Base-by-base conservation (phyloP, 2,888 invertebrate species). In the Geotrupes spiniger region DNA sequence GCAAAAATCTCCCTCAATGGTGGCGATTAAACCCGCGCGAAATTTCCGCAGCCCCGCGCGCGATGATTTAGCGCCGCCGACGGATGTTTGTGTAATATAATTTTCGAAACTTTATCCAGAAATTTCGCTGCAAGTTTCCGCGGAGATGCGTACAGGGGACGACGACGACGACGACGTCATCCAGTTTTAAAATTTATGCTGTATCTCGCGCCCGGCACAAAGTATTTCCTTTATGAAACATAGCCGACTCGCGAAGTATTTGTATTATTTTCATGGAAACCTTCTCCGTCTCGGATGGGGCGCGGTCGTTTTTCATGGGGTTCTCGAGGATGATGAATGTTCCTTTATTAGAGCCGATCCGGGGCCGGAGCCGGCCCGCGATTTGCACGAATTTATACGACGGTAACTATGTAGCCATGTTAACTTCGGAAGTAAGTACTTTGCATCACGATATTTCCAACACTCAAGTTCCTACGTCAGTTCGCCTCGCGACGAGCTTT, bases 181-280 rank as follows among this genome's bases (percentile, higher is more conserved):
- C 17, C 43, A 43, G 26, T 40, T 40, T 40, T 40, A 40, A 26
- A 43, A 43, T 43, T 43, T 43, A 43, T 49, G 36, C 21, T 33
- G 37, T 42, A 26, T 44, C 26, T 26, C 29, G 43, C 26, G 29
- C 41, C 15, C 14, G 33, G 21, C 21, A 21, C 33, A 15, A 58
- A 54, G 55, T 56, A 58, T 56, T 56, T 56, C 57, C 55, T 56
- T 58, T 58, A 50, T 46, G 49, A 49, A 45, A 52, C 56, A 46
- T 44, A 49, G 49, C 52, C 46, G 45, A 33, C 42, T 42, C 40
- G 41, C 47, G 46, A 56, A 56, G 52, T 56, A 56, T 56, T 56
- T 51, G 49, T 54, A 54, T 54, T 53, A 54, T 56, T 54, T 56
- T 56, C 48, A 39, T 47, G 15, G 45, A 39, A 49, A 27, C 46